Base-by-base conservation (phyloP, 1,140 invertebrate genomes). In the Globodera rostochiensis region DNA sequence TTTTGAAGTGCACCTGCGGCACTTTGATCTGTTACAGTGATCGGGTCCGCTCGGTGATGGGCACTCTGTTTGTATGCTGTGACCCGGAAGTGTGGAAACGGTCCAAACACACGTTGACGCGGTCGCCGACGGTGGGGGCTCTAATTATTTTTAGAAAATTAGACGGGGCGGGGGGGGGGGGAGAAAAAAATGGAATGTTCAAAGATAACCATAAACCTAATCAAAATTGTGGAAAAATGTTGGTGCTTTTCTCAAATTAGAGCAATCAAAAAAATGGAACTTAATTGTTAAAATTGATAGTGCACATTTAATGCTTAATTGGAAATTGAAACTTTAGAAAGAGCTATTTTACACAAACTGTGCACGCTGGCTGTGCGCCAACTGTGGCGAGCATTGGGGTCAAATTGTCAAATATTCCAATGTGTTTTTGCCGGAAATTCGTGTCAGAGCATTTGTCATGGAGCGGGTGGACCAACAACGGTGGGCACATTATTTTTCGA, bases 341-440 rank as follows among this genome's bases (percentile, higher is more conserved):
- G 73, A 84, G 45, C 19, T 47, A 60, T 73, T 84, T 36, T 67
- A 49, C 45, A 83, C 80, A 53, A 83, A 82, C 47, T 83, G 82
- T 74, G 82, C 82, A 49, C 45, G 66, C 21, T 84, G 80, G 82
- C 19, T 83, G 70, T 83, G 82, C 57, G 46, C 25, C 4, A 53
- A 66, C n/a, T 83, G 82, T 49, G 60, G 67, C 19, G 45, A 84
- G 45, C 46, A 73, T 21, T 78, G 71, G 80, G 82, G 82, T 1
- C 71, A 66, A 21, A 69, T 83, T 50, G 82, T 83, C 67, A 84
- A 84, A 57, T 83, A 84, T 70, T 84, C 83, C 45, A 84, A 84
- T 21, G 47, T 53, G 19, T 84, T 47, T 60, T 73, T 83, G 49
- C 82, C 82, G 6, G 19, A 67, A 71, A 49, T 83, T 13, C n/a